Evolutionary conservation across 2,888 invertebrate genomes (phyloP).

Genomic region (Brachypterus glaber): DNA sequence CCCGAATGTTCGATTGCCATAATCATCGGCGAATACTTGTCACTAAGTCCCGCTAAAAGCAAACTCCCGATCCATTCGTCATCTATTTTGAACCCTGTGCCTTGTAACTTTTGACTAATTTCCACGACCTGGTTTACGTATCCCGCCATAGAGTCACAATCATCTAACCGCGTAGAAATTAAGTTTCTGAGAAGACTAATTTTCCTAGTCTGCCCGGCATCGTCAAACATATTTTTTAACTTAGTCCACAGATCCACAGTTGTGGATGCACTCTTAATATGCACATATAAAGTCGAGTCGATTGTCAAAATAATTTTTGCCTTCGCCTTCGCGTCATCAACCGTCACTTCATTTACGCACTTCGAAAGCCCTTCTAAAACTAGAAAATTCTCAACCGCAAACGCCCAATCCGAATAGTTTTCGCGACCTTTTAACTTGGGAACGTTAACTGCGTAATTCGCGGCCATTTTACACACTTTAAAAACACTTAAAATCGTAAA

Average conservation of each 20-base stretch:
- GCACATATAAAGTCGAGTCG: constrained; percentile 23
- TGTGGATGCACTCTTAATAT: constrained; percentile 19
- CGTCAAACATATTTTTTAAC: constrained; percentile 14
- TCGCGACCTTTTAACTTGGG: constrained; percentile 14
- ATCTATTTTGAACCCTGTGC: constrained; percentile 19
- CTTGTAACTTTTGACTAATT: constrained; percentile 16
- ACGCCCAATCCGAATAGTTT: constrained; percentile 18
- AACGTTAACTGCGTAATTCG: constrained; percentile 12
- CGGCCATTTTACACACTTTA: constrained; percentile 4
- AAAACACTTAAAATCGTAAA: too few relatives aligned
- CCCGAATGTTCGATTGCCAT: too few relatives aligned
- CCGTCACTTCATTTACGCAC: constrained; percentile 2
- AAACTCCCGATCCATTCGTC: constrained; percentile 17
- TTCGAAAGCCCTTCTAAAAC: constrained; percentile 10
- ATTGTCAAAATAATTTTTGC: constrained; percentile 27
- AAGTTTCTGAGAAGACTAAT: constrained; percentile 17
- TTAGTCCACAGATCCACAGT: constrained; percentile 14
- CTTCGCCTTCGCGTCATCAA: constrained; percentile 21
- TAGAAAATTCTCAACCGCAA: constrained; percentile 17
- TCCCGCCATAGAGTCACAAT: constrained; percentile 19
- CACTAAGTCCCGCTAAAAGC: constrained; percentile 6
- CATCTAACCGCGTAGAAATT: constrained; percentile 20
- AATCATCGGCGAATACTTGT: too few relatives aligned
- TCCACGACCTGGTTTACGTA: constrained; percentile 23
- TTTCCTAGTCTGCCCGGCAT: constrained; percentile 14